These are phyloP conservation scores for Tenthredo distinguenda DNA, from an alignment of 2,888 invertebrate genomes.

Conservation along the genomic window DNA sequence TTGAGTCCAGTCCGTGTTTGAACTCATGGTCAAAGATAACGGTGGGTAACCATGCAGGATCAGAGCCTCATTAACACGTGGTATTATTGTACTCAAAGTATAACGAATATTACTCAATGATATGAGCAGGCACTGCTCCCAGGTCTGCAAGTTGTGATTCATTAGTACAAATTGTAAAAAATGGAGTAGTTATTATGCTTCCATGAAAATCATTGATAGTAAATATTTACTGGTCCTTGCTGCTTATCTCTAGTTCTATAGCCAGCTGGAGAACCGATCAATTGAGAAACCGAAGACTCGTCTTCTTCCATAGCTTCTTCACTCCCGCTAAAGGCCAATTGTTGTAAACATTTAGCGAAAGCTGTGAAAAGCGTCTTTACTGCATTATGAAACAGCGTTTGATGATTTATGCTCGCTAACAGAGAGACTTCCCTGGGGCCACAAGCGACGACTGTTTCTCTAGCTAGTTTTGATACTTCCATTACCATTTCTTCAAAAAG, in stretches of 20 bases:
- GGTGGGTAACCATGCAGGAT: conserved; percentile 87
- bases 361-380: conserved; percentile 73
- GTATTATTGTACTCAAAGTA: conserved; percentile 87
- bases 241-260: conserved; percentile 72
- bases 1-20: conserved; percentile 81
- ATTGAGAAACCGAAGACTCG: conserved; percentile 81
- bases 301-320: conserved; percentile 82
- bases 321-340: conserved; percentile 85
- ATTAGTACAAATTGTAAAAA: background rate
- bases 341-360: conserved; percentile 83
- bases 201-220: conserved; percentile 1
- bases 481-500: conserved; percentile 87
- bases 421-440: conserved; percentile 84
- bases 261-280: conserved; percentile 82
- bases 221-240: conserved; percentile 70
- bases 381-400: conserved; percentile 71
- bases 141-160: conserved; percentile 78
- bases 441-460: conserved; percentile 86
- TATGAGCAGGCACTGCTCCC: conserved; percentile 91
- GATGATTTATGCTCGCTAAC: conserved; percentile 79
- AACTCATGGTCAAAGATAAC: conserved; percentile 73
- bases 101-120: conserved; percentile 94
- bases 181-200: conserved; percentile 14
- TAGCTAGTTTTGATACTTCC: conserved; percentile 85
- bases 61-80: conserved; percentile 84